A percentile compares a stretch with the other conserved stretches of the same genome.
phyloP scores from a whole-genome alignment of 2,888 invertebrate genomes.

The Pachycephus smyrnensis region DNA sequence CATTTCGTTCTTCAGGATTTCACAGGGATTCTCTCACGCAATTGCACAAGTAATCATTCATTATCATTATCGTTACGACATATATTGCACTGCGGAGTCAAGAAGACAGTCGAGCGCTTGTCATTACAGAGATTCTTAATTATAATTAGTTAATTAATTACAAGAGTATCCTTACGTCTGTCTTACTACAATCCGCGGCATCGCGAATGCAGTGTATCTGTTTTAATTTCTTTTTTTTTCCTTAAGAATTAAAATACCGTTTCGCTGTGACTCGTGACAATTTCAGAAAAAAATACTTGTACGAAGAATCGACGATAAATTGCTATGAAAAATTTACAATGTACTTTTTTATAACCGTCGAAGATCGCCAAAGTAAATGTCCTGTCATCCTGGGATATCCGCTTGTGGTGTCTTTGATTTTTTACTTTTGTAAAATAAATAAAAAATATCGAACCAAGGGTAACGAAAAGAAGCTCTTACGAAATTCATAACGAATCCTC shows the following conservation, averaged over 20 bases:
- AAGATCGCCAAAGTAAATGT: neutral
- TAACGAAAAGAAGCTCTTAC: neutral
- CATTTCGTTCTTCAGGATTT: neutral
- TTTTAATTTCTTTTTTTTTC: neutral
- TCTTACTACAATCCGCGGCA: neutral
- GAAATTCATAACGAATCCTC: neutral
- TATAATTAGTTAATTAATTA: neutral
- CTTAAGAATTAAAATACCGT: neutral
- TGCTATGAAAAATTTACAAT: neutral
- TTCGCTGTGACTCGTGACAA: neutral
- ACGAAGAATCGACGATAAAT: neutral
- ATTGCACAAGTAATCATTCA: neutral
- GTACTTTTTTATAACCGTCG: neutral
- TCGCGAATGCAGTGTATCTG: neutral
- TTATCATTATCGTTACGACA: neutral
- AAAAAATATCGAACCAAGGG: neutral
- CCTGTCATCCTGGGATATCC: neutral
- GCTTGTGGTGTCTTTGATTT: neutral
- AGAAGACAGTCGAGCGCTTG: neutral
- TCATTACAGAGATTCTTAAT: neutral
- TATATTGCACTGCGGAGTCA: neutral
- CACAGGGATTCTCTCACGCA: neutral
- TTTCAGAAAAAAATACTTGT: neutral
- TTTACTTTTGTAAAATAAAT: neutral
- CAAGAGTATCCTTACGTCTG: neutral